These are phyloP conservation scores for Parotocinclus haroldoi DNA, from an alignment of 2,797 vertebrate genomes.

Conservation along the genomic window DNA sequence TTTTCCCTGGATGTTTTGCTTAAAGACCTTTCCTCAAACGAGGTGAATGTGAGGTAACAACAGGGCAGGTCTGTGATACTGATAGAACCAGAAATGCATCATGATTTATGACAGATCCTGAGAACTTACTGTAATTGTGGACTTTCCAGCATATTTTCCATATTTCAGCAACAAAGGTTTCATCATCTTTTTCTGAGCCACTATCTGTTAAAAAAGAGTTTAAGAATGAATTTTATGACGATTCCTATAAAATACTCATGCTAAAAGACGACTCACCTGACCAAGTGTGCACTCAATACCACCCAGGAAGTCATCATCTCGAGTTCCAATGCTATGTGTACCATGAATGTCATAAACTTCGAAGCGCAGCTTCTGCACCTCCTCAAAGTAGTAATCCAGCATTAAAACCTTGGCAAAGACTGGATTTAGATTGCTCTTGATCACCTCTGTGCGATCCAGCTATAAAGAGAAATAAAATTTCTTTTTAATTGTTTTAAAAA, in stretches of 20 bases:
- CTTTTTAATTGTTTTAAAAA: too few species aligned
- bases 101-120: too few species aligned
- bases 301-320: conserved; percentile 90
- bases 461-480: conserved; percentile 56
- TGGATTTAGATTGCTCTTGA: conserved; percentile 92
- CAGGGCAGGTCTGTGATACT: too few species aligned
- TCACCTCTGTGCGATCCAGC: conserved; percentile 92
- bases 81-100: too few species aligned
- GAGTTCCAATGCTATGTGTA: conserved; percentile 79
- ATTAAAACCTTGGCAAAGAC: conserved; percentile 91
- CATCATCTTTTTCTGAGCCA: conserved; percentile 91
- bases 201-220: conserved; percentile 83
- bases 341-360: conserved; percentile 92
- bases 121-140: conserved; percentile 84
- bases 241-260: not conserved
- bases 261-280: conserved; percentile 72
- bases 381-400: conserved; percentile 92
- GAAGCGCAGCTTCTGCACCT: conserved; percentile 92
- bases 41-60: too few species aligned
- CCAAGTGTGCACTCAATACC: conserved; percentile 91
- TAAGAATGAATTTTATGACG: conserved; percentile 10
- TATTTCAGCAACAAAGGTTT: conserved; percentile 87
- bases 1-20: not conserved
- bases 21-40: not conserved
- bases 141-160: conserved; percentile 90